Evolutionary conservation across 2,888 invertebrate species (phyloP), one percentile per base, ranked within the genome.

Genomic region (Leptothorax acervorum): DNA sequence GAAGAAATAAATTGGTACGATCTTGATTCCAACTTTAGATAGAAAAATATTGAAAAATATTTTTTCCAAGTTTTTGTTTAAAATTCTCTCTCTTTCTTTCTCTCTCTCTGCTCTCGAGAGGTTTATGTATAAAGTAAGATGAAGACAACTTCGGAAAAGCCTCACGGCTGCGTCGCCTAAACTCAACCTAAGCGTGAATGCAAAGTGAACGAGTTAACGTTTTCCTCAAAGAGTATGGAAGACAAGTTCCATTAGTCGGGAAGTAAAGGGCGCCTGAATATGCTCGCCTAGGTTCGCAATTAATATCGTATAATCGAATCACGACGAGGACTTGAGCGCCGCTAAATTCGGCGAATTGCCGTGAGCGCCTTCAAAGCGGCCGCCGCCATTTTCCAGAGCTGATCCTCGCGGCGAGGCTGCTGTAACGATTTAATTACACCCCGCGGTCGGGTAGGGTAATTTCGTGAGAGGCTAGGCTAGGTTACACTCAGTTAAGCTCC

Each of bases 291-390:
- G 75, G 55, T 48, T 79, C 79, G 79, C 57, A 79, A 79, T 79
- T 79, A 79, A 79, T 79, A 79, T 79, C 23, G 75, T n/a, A 60
- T 75, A 75, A 81, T 81, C 79, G 60, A 60, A 81, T 81, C 75
- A 75, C 60, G 35, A 74, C 57, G 75, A 57, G 35, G 74, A 73
- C 79, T 74, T 55, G 57, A 79, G 79, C 23, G 75, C 35, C n/a
- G 53, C 18, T 74, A 79, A 79, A 81, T 81, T 81, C 76, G 60
- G 48, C 48, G 75, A 75, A 60, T 74, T 48, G 79, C 76, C 60
- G 12, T 31, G 75, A 81, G 79, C 48, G 75, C 35, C 75, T 79
- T 74, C 79, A 74, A 60, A 75, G 79, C 60, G 48, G 60, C 28
- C 79, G 57, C 74, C 57, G 57, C 74, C 57, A 60, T 81, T 81